A percentile compares a stretch with the other conserved stretches of the same genome.
Conservation (phyloP, 2,113 vertebrate genomes). For the Noturus placidus region DNA sequence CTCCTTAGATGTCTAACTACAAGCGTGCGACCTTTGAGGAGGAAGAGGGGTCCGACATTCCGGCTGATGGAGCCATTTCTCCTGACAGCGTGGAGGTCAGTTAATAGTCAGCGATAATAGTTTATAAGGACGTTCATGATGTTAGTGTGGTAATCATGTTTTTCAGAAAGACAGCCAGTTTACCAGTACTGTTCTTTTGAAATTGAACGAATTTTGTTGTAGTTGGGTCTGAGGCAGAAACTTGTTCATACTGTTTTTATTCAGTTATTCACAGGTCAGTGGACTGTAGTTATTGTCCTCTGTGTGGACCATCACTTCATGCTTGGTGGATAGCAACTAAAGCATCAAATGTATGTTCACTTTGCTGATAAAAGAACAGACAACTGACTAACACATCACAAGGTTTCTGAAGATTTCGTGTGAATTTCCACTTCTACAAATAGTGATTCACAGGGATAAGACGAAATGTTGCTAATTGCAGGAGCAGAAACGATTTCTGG, state of each 20-base stretch:
- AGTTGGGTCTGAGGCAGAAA: background rate
- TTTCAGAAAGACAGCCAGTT: background rate
- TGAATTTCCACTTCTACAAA: constrained; percentile 38
- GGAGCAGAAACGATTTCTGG: constrained; percentile 12
- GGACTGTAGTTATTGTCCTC: background rate
- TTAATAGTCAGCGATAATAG: constrained; percentile 10
- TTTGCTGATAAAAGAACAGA: background rate
- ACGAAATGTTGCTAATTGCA: background rate
- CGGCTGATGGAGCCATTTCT: constrained; percentile 75
- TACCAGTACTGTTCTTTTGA: background rate
- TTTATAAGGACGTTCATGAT: background rate
- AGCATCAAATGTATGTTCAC: background rate
- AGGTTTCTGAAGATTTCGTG: background rate
- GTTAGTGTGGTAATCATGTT: background rate
- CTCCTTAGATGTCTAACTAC: constrained; percentile 91
- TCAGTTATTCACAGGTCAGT: background rate
- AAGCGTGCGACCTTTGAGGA: constrained; percentile 90
- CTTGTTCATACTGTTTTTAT: background rate
- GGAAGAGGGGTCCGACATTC: constrained; percentile 79
- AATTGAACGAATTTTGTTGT: background rate
- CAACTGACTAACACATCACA: background rate
- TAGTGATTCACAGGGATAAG: background rate
- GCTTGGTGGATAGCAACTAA: background rate
- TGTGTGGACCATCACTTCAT: background rate
- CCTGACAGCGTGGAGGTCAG: constrained; percentile 87